Conservation (phyloP, 2,888 invertebrate species). For the Brenthis ino region DNA sequence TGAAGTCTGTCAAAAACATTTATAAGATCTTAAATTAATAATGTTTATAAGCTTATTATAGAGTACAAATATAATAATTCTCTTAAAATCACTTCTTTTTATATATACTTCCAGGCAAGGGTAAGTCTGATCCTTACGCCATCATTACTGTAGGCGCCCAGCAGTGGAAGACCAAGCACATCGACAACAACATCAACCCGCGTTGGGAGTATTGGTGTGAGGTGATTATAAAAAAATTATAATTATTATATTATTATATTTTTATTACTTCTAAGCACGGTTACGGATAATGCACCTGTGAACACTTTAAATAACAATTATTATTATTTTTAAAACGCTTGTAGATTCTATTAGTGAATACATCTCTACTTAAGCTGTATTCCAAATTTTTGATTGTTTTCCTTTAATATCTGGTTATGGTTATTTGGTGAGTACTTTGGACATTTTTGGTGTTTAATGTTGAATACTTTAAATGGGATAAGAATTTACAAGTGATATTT, state of each 20-base stretch:
- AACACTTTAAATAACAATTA: constrained; percentile 7
- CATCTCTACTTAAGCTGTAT: not conserved
- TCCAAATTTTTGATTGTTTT: constrained; percentile 30
- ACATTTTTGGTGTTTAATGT: not conserved
- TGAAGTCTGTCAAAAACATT: too few species aligned
- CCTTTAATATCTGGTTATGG: constrained; percentile 14
- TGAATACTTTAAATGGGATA: not conserved
- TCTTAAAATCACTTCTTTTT: not conserved
- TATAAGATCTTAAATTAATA: too few species aligned
- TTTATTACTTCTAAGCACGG: constrained; percentile 41
- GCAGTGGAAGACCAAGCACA: constrained; percentile 95
- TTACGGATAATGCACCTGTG: constrained; percentile 43
- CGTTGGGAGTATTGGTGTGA: constrained; percentile 99
- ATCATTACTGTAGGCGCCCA: constrained; percentile 95
- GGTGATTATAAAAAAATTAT: constrained; percentile 80
- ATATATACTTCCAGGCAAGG: constrained; percentile 85
- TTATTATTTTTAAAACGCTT: constrained; percentile 17
- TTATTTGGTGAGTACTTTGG: constrained; percentile 25
- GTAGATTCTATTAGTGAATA: constrained; percentile 24
- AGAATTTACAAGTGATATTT: not conserved
- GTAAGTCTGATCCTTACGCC: constrained; percentile 99
- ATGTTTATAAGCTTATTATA: too few species aligned
- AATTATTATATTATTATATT: not conserved
- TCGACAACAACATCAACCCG: constrained; percentile 96
- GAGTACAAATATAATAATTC: too few species aligned